phyloP scores from a whole-genome alignment of 2,797 vertebrate species.

The Morelia viridis region DNA sequence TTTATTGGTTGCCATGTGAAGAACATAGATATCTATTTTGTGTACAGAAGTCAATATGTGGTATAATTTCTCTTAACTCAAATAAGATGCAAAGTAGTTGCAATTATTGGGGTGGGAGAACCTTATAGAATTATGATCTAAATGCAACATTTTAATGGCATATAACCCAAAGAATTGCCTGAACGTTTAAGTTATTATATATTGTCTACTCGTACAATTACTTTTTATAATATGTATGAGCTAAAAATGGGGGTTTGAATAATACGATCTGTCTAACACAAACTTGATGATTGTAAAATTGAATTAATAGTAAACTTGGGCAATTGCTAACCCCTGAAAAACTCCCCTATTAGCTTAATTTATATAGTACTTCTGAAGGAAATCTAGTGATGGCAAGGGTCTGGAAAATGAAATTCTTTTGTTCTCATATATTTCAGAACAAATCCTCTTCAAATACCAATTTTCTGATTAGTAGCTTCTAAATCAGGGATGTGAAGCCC shows the following conservation, averaged over 20 bases:
- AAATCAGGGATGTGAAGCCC: background rate
- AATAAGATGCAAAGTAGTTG: background rate
- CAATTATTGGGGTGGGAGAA: background rate
- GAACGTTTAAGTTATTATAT: conserved; percentile 8
- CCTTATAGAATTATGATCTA: background rate
- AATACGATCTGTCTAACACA: background rate
- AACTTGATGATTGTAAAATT: background rate
- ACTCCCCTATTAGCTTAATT: background rate
- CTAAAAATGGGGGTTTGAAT: background rate
- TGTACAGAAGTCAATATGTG: background rate
- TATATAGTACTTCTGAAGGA: background rate
- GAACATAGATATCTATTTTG: background rate
- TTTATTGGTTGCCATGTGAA: conserved; percentile 7
- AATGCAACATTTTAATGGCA: background rate
- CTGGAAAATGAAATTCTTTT: background rate
- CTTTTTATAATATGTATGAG: conserved; percentile 25
- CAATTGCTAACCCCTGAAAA: background rate
- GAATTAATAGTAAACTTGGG: background rate
- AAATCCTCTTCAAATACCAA: background rate
- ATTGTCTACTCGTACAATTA: background rate
- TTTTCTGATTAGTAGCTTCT: background rate
- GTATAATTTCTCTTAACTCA: background rate
- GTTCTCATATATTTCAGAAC: background rate
- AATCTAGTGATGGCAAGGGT: background rate
- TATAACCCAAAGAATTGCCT: background rate